A percentile compares a stretch with the other conserved stretches of the same genome.
phyloP scores from a whole-genome alignment of 92 coral and sea anemone species.

The Epizoanthus stellaris region DNA sequence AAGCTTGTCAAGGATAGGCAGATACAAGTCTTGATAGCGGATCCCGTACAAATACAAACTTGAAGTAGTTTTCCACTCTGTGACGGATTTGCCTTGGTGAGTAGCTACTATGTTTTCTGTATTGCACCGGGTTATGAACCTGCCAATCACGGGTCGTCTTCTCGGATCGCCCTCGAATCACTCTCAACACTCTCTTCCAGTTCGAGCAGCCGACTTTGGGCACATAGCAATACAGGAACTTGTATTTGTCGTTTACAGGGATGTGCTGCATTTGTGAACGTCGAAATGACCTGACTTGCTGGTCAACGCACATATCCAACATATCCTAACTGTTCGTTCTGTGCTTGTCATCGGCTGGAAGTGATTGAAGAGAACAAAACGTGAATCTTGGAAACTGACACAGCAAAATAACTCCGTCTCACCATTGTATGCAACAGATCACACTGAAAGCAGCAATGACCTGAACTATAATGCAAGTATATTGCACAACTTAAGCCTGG shows the following conservation, averaged over 20 bases:
- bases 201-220: conserved; percentile 57
- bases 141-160: conserved; percentile 4
- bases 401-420: too few relatives aligned
- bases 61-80: conserved; percentile 22
- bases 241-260: conserved; percentile 44
- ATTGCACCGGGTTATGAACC: neutral
- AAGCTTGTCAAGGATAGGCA: conserved; percentile 48
- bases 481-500: too few relatives aligned
- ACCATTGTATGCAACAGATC: too few relatives aligned
- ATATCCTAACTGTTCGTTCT: neutral
- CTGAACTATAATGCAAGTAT: too few relatives aligned
- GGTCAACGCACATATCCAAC: neutral
- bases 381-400: too few relatives aligned
- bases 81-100: neutral
- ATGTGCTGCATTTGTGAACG: neutral
- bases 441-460: too few relatives aligned
- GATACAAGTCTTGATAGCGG: conserved; percentile 48
- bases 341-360: neutral
- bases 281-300: neutral
- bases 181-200: conserved; percentile 37
- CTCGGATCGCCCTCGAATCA: conserved; percentile 31
- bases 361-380: too few relatives aligned
- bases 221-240: conserved; percentile 45
- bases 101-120: neutral
- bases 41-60: conserved; percentile 49